Evolutionary conservation across 2,797 vertebrate genomes (phyloP), one percentile per base, ranked within the genome.

Genomic region (Acrocephalus scirpaceus): DNA sequence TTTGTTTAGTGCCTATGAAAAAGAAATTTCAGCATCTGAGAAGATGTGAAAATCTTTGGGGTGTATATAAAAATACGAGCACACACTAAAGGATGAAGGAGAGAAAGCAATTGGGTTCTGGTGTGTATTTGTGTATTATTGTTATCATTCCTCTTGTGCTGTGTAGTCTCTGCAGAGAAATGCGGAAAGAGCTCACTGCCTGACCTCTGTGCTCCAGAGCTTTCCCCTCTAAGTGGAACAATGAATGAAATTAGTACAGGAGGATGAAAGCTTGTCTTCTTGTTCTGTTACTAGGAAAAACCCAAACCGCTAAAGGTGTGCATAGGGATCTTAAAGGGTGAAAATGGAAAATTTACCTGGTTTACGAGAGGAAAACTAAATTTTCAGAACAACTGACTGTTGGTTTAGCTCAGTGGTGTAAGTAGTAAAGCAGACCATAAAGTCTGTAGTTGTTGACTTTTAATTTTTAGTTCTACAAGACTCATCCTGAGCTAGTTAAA

Each of bases 221-320:
- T 90, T 88, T 77, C 80, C 15, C 11, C 54, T 90, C 19, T 5
- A 25, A 61, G 57, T 50, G 34, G 21, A 86, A 54, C 57, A 25
- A 2, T 16, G 54, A 74, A 23, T 27, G 60, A 61, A 72, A 69
- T 86, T 36, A 60, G 29, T 45, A 34, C 15, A 64, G 21, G 23
- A 57, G 45, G 9, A 42, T 34, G 53, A 74, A 64, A 53, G 3
- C 11, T 83, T 45, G 7, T 54, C 64, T 77, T 69, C 47, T 54
- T 91, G 2, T 62, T 56, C 16, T 38, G 0, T 69, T 79, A 26
- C 20, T 45, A 25, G 53, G 34, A 65, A 47, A 66, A 42, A 14
- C 7, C 4, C 21, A 20, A 34, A 40, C 8, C 0, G 0, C 47
- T 32, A 0, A 60, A n/a, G 48, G 26, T 7, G 7, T 16, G 26